These are phyloP conservation scores for Trichogramma dendrolimi DNA, from an alignment of 2,888 invertebrate genomes.

Conservation along the genomic window DNA sequence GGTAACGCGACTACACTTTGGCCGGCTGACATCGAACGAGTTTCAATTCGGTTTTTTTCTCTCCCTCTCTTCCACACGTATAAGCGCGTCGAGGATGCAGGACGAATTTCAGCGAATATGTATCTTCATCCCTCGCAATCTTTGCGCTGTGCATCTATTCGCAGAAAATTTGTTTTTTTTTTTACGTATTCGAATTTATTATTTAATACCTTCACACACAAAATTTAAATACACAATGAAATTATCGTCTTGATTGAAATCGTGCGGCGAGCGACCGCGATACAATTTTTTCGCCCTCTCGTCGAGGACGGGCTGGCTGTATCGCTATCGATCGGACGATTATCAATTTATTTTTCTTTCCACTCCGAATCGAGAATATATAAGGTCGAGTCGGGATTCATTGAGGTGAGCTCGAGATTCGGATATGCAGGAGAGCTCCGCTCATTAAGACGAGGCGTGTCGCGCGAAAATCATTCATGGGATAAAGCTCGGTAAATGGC, in stretches of 20 bases:
- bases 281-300: conserved; percentile 20
- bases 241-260: too few species aligned
- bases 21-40: conserved; percentile 46
- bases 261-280: conserved; percentile 31
- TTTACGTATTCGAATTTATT: neutral
- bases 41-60: conserved; percentile 43
- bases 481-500: too few species aligned
- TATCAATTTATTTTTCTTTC: neutral
- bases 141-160: conserved; percentile 7
- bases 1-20: too few species aligned
- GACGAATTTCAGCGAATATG: conserved; percentile 36
- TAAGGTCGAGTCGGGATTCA: conserved; percentile 24
- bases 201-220: too few species aligned
- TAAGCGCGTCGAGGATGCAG: conserved; percentile 38
- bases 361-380: too few species aligned
- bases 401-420: conserved; percentile 32
- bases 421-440: too few species aligned
- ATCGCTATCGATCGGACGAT: conserved; percentile 35
- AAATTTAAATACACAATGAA: too few species aligned
- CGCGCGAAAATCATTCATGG: conserved; percentile 3
- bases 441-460: conserved; percentile 12
- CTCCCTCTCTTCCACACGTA: too few species aligned
- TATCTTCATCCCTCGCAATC: conserved; percentile 7
- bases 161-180: neutral
- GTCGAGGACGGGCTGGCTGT: conserved; percentile 16